Conservation (phyloP, 2,888 invertebrate species). For the Cataglyphis rosenhaueri region DNA sequence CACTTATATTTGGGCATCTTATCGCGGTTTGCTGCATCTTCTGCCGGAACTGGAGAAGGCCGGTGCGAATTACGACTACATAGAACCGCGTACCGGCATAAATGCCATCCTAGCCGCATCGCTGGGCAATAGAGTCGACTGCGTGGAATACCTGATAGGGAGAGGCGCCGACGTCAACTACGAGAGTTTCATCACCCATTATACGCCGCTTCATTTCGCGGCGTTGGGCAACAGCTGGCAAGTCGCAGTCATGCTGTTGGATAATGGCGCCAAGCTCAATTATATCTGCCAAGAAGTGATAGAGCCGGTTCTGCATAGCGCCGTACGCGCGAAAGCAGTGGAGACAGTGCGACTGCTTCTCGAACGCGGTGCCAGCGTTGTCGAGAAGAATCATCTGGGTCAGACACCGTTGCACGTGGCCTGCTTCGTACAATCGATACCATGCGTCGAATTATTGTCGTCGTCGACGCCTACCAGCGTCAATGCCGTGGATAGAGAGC, state of each 20-base stretch:
- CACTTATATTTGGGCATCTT: conserved; percentile 92
- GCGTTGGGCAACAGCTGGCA: conserved; percentile 86
- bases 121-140: conserved; percentile 91
- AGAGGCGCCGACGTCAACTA: conserved; percentile 90
- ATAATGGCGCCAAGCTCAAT: conserved; percentile 83
- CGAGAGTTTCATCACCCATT: conserved; percentile 74
- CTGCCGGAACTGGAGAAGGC: conserved; percentile 89
- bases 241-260: conserved; percentile 84
- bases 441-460: conserved; percentile 80
- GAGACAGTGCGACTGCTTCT: conserved; percentile 84
- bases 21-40: conserved; percentile 90
- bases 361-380: conserved; percentile 84
- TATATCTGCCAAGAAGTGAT: conserved; percentile 77
- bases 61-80: conserved; percentile 90
- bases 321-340: conserved; percentile 82
- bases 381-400: conserved; percentile 83
- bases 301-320: conserved; percentile 86
- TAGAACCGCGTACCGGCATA: conserved; percentile 90
- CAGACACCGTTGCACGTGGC: conserved; percentile 87
- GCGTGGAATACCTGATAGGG: conserved; percentile 90
- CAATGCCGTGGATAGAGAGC: conserved; percentile 83
- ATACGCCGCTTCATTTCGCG: conserved; percentile 86
- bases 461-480: conserved; percentile 79
- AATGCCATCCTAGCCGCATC: conserved; percentile 92
- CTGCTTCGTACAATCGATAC: conserved; percentile 81